Evolutionary conservation across 2,113 vertebrate species (phyloP), one percentile per base, ranked within the genome.

Genomic region (Cephalopholis sonnerati): DNA sequence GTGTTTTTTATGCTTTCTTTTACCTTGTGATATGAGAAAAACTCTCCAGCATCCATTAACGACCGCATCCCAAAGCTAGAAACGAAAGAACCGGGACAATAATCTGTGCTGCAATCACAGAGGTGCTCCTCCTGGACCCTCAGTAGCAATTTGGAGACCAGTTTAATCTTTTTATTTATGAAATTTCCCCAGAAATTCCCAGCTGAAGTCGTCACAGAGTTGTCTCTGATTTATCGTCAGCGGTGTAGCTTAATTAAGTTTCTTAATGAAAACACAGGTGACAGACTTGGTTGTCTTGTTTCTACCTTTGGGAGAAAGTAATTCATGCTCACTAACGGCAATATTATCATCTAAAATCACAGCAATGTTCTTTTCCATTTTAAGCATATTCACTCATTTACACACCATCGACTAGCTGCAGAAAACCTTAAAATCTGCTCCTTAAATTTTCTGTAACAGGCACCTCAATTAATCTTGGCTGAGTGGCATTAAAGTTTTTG

Each of bases 281-380:
- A 65, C 54, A 3, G 22, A 71, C 41, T 55, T 50, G 58, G 53
- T 64, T 57, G 51, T 81, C 59, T 82, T 41, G 58, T 90, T 90
- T 89, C 74, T 86, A 78, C 67, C 74, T 89, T 89, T 86, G 82
- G 82, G 85, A 89, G 72, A 62, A 20, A 75, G 41, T 66, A 41
- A 54, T 16, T 62, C 72, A 82, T 82, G 41, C 27, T 58, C 74
- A 71, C 61, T 50, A 71, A 76, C 11, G 0, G 7, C 70, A 53
- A 48, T 17, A 18, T 13, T 7, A 51, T 57, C 82, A 84, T 50
- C 32, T 9, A 55, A 77, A 22, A 76, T 83, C 68, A 75, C 71
- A 63, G 62, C 24, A 51, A 11, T 66, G 46, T 63, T 70, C 25
- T 74, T 76, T 66, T 73, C 48, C 70, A 68, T 81, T 78, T 54